Base-by-base conservation (phyloP, 92 coral and sea anemone genomes). In the Virgularia gustaviana region DNA sequence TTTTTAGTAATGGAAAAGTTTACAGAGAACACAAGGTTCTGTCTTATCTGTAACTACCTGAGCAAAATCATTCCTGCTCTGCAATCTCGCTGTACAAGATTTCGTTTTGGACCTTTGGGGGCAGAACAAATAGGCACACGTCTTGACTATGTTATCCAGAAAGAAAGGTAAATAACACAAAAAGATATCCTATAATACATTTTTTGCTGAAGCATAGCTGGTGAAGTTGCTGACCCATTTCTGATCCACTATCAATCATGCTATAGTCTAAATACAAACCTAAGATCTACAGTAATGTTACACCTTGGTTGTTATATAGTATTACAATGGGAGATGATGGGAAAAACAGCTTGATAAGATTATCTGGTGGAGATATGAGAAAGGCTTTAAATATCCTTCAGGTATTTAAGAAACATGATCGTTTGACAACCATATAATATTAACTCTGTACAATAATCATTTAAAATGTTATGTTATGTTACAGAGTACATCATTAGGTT, bases 281-380 rank as follows among this genome's bases (percentile, higher is more conserved):
- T n/a, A n/a, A n/a, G n/a, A n/a, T n/a, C n/a, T n/a, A n/a, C n/a
- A n/a, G n/a, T n/a, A n/a, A n/a, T n/a, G 24, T 0, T 22, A 0
- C n/a, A 43, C 13, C 51, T 25, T 25, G 35, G 9, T 25, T 63
- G 2, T 35, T 63, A 57, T 82, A 16, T 29, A 91, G 98, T 13
- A 95, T 92, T 1, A 80, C 65, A 15, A 88, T 92, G 10, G 81
- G 89, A 9, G 94, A 86, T 0, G 96, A 92, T 75, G 98, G 98
- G 11, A 75, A 85, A 57, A 88, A 89, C 58, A 92, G 98, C 63
- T 70, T 92, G n/a, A 81, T 89, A 28, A 83, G 96, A 38, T 63
- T 92, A 54, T 89, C 98, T 49, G 88, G 82, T 59, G 98, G 98
- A 54, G 98, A 92, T 81, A 92, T 92, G 98, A 77, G 98, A 60